phyloP scores from a whole-genome alignment of 1,140 invertebrate genomes.

The Oppia nitens region DNA sequence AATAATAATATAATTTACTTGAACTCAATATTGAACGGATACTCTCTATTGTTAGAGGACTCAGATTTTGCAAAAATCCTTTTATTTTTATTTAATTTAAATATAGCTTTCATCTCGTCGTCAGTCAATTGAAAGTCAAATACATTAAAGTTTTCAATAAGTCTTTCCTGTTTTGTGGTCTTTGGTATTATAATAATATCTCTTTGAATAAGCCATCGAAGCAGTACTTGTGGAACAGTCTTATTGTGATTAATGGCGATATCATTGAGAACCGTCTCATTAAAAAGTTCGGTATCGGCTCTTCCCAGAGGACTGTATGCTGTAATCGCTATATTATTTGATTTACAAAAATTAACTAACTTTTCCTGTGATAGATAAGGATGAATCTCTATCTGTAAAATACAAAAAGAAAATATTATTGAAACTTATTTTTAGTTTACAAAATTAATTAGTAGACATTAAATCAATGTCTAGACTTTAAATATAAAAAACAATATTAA shows the following conservation, averaged over 20 bases:
- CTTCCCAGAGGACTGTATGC: conserved; percentile 33
- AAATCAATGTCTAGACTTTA: too few species aligned
- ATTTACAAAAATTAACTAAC: conserved; percentile 30
- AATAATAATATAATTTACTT: too few species aligned
- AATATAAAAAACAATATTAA: too few species aligned
- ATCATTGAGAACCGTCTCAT: conserved; percentile 40
- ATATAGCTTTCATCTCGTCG: too few species aligned
- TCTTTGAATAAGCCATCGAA: conserved; percentile 44
- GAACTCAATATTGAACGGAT: too few species aligned
- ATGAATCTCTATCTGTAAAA: conserved; percentile 44
- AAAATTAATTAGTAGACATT: too few species aligned
- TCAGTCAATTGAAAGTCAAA: too few species aligned
- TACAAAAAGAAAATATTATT: too few species aligned
- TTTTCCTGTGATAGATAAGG: conserved; percentile 32
- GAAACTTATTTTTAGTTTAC: too few species aligned
- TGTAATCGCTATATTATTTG: conserved; percentile 26
- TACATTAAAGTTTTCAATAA: conserved; percentile 47
- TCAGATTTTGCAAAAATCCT: too few species aligned
- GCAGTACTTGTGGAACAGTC: conserved; percentile 41
- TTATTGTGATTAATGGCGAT: conserved; percentile 49
- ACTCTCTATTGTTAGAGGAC: too few species aligned
- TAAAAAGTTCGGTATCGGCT: conserved; percentile 29
- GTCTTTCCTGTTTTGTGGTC: conserved; percentile 44
- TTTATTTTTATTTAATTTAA: too few species aligned
- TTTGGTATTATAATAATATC: conserved; percentile 59